These are phyloP conservation scores for Pempheris klunzingeri DNA, from an alignment of 2,797 vertebrate genomes.

Conservation along the genomic window DNA sequence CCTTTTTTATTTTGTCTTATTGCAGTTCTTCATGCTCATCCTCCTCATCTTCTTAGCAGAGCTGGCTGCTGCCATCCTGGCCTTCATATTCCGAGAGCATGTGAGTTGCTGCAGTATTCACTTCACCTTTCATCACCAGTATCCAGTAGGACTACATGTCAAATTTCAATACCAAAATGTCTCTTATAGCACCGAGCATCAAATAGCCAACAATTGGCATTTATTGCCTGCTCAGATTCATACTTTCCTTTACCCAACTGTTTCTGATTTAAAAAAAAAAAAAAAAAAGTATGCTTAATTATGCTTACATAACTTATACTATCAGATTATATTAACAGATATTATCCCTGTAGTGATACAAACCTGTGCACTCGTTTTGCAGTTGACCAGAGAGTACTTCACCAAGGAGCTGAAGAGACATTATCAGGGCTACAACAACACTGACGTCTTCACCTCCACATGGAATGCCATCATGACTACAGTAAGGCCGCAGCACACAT, in stretches of 20 bases:
- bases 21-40: slow-evolving; percentile 97
- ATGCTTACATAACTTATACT: neutral
- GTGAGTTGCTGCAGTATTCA: slow-evolving; percentile 84
- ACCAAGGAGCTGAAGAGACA: slow-evolving; percentile 94
- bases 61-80: slow-evolving; percentile 94
- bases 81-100: slow-evolving; percentile 95
- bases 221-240: neutral
- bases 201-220: neutral
- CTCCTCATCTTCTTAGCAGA: slow-evolving; percentile 96
- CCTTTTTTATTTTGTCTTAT: slow-evolving; percentile 34
- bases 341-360: slow-evolving; percentile 9
- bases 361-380: slow-evolving; percentile 8
- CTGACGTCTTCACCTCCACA: slow-evolving; percentile 92
- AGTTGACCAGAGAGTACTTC: slow-evolving; percentile 96
- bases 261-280: neutral
- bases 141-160: slow-evolving; percentile 4
- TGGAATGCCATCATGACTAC: slow-evolving; percentile 98
- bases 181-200: neutral
- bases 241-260: neutral
- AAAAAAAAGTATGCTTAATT: neutral
- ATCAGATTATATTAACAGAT: neutral
- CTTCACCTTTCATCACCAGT: slow-evolving; percentile 3
- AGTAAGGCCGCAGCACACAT: slow-evolving; percentile 83
- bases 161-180: slow-evolving; percentile 2
- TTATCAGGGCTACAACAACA: slow-evolving; percentile 93